Base-by-base conservation (phyloP, 2,113 vertebrate species). In the Carassius auratus region DNA sequence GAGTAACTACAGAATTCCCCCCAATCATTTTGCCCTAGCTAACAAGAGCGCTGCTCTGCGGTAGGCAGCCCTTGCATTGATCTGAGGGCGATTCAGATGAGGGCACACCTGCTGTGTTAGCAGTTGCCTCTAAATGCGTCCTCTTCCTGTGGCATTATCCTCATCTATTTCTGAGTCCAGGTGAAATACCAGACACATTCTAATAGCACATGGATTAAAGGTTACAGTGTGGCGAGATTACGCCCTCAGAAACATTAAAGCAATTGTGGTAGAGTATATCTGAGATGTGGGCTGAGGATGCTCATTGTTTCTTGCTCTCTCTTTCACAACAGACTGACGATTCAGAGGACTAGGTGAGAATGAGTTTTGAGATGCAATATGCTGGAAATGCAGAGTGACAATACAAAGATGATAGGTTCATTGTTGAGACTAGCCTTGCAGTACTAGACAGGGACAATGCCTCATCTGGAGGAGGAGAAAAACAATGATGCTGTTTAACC, bases 11-110 rank as follows among this genome's bases (percentile, higher is more conserved):
- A 81, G 38, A 81, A 64, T 26, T 81, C 61, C 23, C 45, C 12
- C 45, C 8, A 68, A 30, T 81, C 79, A 69, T 68, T 69, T 81
- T 81, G 45, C 62, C 61, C 45, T 42, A 69, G 62, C 79, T 69
- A 69, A 69, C 79, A 86, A 85, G 84, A 81, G 42, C 17, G 5
- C 23, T 45, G 17, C 45, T 76, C 45, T 85, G 12, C n/a, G 23
- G 62, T n/a, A 71, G 52, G 36, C 68, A 62, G 21, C 64, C 66
- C 64, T 33, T 64, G 15, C 45, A 57, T 57, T 81, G 61, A 85
- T 78, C 26, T 73, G 45, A 52, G 55, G 74, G 17, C 62, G 36
- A 76, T 66, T 42, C 48, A 85, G 48, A 68, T 57, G 33, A 85
- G 6, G 48, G 74, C 15, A 17, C 83, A 76, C 38, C 73, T 68